phyloP scores from a whole-genome alignment of 2,888 invertebrate genomes.

The Agriotes lineatus region DNA sequence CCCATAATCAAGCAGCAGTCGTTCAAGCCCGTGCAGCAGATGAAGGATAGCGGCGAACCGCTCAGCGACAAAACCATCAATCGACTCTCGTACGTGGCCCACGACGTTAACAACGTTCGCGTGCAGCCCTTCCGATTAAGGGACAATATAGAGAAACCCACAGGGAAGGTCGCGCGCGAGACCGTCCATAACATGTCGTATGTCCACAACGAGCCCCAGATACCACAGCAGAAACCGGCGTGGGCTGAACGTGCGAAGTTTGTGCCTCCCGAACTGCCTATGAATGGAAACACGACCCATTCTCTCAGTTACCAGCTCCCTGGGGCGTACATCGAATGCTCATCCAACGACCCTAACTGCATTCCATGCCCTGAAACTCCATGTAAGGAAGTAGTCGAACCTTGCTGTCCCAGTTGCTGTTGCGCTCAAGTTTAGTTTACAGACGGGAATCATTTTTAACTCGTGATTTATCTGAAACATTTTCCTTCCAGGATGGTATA shows the following conservation, averaged over 20 bases:
- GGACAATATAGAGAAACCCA: background rate
- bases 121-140: background rate
- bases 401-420: conserved; percentile 15
- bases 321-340: conserved; percentile 52
- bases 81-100: conserved; percentile 44
- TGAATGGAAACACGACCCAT: conserved; percentile 71
- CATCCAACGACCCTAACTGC: conserved; percentile 9
- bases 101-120: conserved; percentile 56
- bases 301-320: conserved; percentile 69
- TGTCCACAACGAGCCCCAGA: conserved; percentile 62
- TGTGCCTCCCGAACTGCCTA: conserved; percentile 26
- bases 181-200: conserved; percentile 71
- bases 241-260: conserved; percentile 15
- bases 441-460: too few relatives aligned
- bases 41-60: conserved; percentile 63
- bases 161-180: conserved; percentile 63
- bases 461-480: too few relatives aligned
- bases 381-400: background rate
- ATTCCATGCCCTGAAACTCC: conserved; percentile 50
- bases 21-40: conserved; percentile 64
- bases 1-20: conserved; percentile 65
- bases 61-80: conserved; percentile 52
- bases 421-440: too few relatives aligned
- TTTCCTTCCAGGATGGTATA: too few relatives aligned
- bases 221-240: conserved; percentile 48